Conservation (phyloP, 1,140 invertebrate species). For the Drosophila grimshawi region DNA sequence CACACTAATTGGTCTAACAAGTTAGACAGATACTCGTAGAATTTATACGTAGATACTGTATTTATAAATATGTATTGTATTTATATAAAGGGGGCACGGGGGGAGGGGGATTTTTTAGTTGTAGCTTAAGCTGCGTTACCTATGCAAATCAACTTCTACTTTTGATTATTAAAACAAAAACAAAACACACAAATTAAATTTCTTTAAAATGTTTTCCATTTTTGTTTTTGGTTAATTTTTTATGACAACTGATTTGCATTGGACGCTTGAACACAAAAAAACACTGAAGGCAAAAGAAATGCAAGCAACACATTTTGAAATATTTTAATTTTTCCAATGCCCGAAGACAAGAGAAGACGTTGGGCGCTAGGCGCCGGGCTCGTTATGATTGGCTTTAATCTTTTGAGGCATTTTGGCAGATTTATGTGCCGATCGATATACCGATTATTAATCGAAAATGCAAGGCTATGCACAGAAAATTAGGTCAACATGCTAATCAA, state of each 20-base stretch:
- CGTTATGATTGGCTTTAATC: not conserved
- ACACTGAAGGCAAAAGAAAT: slow-evolving; percentile 2
- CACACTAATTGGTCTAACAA: slow-evolving; percentile 66
- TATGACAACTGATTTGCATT: slow-evolving; percentile 27
- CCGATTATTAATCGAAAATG: slow-evolving; percentile 35
- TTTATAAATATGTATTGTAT: not conserved
- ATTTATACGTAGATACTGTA: slow-evolving; percentile 6
- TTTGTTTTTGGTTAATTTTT: slow-evolving; percentile 37
- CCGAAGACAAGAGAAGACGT: not conserved
- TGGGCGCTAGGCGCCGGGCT: slow-evolving; percentile 20
- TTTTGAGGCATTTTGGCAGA: slow-evolving; percentile 18
- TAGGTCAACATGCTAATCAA: slow-evolving; percentile 35
- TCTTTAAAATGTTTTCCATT: slow-evolving; percentile 30
- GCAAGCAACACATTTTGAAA: not conserved
- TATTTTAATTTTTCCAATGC: slow-evolving; percentile 1
- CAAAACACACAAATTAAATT: slow-evolving; percentile 44
- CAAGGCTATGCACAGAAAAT: slow-evolving; percentile 9
- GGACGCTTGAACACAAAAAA: not conserved
- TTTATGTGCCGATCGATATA: slow-evolving; percentile 32
- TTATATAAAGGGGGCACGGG: not conserved
- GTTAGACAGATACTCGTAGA: slow-evolving; percentile 24
- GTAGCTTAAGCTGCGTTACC: slow-evolving; percentile 17
- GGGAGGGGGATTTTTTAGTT: slow-evolving; percentile 11
- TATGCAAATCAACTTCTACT: slow-evolving; percentile 45
- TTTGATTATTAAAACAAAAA: slow-evolving; percentile 49